Evolutionary conservation across 2,113 vertebrate species (phyloP), one percentile per base, ranked within the genome.

Genomic region (Accipiter cooperii): DNA sequence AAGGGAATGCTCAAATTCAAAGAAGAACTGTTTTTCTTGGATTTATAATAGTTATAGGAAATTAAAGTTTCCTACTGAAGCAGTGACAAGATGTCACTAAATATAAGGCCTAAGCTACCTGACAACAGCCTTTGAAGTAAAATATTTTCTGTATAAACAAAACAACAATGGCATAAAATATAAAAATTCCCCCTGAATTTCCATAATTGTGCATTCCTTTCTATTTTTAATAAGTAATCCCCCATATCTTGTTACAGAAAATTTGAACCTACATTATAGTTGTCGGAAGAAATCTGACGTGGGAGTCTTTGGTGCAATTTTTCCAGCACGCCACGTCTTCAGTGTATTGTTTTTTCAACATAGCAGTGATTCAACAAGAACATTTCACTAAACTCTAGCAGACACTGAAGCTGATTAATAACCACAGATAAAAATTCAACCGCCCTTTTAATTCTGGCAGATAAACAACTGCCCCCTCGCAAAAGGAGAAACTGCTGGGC

Each of bases 1-100:
- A 91, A 91, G 15, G 33, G 17, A 92, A 77, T 14, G 8, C 20
- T 87, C 22, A 68, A 51, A 89, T 84, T 88, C 54, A 87, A 90
- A 92, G 71, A 86, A 85, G 76, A 89, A 22, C 31, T 87, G 33
- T 78, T 96, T 91, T 89, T 73, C 80, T 97, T 96, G 89, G 89
- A 90, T 83, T 77, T 33, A 26, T 66, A 77, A 42, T 17, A 14
- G 22, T 74, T 47, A 74, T 31, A 87, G 44, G 77, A 89, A 82
- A 95, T 57, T 63, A 42, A 80, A 93, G 17, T 84, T 95, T 96
- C 57, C 84, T 85, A 87, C 78, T 89, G 44, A 82, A 95, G 61
- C 51, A 71, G 47, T 87, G 86, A 92, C 61, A 93, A 96, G 81
- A 60, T 91, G 61, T 54, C 84, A 85, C 57, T 89, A 79, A 91